Evolutionary conservation across 2,888 invertebrate species (phyloP).

Genomic region (Aspidiotus destructor): DNA sequence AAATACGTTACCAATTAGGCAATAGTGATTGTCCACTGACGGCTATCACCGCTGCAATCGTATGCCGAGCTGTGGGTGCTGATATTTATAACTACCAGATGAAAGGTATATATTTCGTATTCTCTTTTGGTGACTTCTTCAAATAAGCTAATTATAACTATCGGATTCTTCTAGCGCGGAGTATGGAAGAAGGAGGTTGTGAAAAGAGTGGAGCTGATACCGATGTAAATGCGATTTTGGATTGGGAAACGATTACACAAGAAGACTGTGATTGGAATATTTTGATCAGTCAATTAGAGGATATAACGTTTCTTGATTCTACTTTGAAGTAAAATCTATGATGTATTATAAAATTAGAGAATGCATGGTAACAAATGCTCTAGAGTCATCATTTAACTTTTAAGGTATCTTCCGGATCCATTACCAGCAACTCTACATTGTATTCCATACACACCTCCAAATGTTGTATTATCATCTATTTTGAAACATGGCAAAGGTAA

Average conservation of each 20-base stretch:
- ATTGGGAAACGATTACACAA: slow-evolving; percentile 35
- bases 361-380: neutral
- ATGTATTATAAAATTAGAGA: neutral
- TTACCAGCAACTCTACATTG: slow-evolving; percentile 25
- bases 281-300: slow-evolving; percentile 78
- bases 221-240: slow-evolving; percentile 24
- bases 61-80: slow-evolving; percentile 63
- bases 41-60: slow-evolving; percentile 71
- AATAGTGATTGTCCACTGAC: slow-evolving; percentile 53
- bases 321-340: slow-evolving; percentile 25
- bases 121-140: neutral
- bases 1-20: slow-evolving; percentile 34
- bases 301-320: slow-evolving; percentile 64
- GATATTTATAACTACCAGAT: slow-evolving; percentile 25
- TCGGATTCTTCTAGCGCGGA: slow-evolving; percentile 8
- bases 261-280: slow-evolving; percentile 69
- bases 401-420: slow-evolving; percentile 20
- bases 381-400: neutral
- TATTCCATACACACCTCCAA: slow-evolving; percentile 19
- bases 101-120: slow-evolving; percentile 11
- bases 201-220: slow-evolving; percentile 35
- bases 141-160: slow-evolving; percentile 5
- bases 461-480: slow-evolving; percentile 28
- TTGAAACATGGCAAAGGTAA: slow-evolving; percentile 31
- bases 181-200: slow-evolving; percentile 14